Conservation (phyloP, 2,888 invertebrate genomes). For the Xanthorhoe designata region DNA sequence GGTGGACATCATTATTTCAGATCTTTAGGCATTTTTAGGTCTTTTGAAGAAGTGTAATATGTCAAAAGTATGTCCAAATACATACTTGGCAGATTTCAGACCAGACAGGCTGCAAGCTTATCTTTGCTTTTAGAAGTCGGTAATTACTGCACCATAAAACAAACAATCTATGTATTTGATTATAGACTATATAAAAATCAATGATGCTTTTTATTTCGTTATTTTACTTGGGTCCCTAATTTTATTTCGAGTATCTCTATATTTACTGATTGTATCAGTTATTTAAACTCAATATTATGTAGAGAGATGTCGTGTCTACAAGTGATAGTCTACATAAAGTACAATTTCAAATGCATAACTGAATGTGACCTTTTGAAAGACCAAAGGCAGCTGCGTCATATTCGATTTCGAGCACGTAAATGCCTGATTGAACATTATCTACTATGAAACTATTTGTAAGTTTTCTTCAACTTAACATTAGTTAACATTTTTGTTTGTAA, state of each 20-base stretch:
- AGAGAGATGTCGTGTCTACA: neutral
- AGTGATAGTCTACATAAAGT: neutral
- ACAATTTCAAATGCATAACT: neutral
- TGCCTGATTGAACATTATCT: slow-evolving; percentile 10
- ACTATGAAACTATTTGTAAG: neutral
- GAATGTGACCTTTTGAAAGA: slow-evolving; percentile 15
- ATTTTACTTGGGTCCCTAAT: neutral
- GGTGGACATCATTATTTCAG: no score
- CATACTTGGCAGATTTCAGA: no score
- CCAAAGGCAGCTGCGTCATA: neutral
- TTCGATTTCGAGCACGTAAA: slow-evolving; percentile 6
- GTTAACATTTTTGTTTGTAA: no score
- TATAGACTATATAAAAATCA: no score
- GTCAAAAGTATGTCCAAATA: no score
- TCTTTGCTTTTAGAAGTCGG: no score
- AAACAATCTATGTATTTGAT: no score
- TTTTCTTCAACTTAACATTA: no score
- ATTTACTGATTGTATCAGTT: neutral
- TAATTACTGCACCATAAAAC: no score
- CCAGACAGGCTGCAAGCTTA: no score
- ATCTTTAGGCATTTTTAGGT: no score
- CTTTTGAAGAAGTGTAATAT: no score
- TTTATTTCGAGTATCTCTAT: neutral
- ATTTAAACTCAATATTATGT: neutral
- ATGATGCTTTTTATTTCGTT: neutral